Base-by-base conservation (phyloP, 2,113 vertebrate genomes). In the Lophotis ruficrista region DNA sequence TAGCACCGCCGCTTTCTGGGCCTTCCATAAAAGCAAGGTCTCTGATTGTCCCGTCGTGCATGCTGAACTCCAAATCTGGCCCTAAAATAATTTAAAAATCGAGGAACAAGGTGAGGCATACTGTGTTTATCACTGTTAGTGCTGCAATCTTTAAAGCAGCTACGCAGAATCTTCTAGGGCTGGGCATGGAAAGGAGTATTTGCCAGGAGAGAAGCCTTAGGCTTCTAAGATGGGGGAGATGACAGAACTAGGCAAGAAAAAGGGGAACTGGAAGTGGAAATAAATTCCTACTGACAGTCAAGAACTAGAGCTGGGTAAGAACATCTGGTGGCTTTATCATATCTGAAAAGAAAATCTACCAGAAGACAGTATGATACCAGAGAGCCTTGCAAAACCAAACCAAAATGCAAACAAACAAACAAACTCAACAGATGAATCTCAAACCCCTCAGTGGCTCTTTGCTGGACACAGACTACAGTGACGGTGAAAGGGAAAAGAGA, bases 21-120 rank as follows among this genome's bases (percentile, higher is more conserved):
- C 99, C 99, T 98, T 99, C 99, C 99, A 99, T 99, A 96, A 99
- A 99, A 88, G 99, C 99, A 97, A 99, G 97, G 96, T 99, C 99
- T 97, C 99, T 98, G 97, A 99, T 99, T 87, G 99, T 99, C 78
- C 99, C 99, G 81, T 99, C 99, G 6, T 99, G 99, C 99, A 99
- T 99, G 97, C 99, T 99, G 96, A 99, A 99, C 84, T 98, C 98
- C 97, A 99, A 96, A 97, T 99, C 99, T 15, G 99, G 99, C 64
- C 99, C 99, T 99, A 95, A 95, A 97, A 88, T 51, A 92, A 94
- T 81, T 47, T 8, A 47, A 82, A 87, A 97, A 70, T 61, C 2
- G 14, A 85, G 16, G 47, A 64, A 73, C 14, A 71, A 60, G 53
- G 5, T 19, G 28, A 87, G 47, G 24, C 41, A 68, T 22, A 45